These are phyloP conservation scores for Upupa epops DNA, from an alignment of 2,113 vertebrate species.

Conservation along the genomic window DNA sequence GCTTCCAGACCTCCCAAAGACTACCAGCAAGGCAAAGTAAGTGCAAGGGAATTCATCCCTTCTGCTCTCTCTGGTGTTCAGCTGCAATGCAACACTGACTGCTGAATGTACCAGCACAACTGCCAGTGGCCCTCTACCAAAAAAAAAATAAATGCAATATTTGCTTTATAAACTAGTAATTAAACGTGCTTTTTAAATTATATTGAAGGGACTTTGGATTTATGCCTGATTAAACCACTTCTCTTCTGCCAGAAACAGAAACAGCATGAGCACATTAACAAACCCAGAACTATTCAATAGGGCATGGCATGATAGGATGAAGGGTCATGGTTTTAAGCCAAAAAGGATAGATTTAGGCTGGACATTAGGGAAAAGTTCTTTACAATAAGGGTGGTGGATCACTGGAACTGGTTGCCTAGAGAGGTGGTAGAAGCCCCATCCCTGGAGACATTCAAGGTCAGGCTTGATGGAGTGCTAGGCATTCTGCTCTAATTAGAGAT, in stretches of 20 bases:
- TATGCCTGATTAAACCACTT: background rate
- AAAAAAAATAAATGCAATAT: background rate
- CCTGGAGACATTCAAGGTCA: too few relatives aligned
- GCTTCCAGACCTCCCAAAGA: background rate
- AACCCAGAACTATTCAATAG: too few relatives aligned
- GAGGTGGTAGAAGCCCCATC: too few relatives aligned
- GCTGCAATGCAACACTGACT: background rate
- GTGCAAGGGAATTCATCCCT: background rate
- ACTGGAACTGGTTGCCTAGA: too few relatives aligned
- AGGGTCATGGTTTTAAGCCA: too few relatives aligned
- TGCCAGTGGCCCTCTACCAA: background rate
- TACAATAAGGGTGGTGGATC: too few relatives aligned
- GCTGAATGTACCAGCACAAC: background rate
- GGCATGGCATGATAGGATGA: too few relatives aligned
- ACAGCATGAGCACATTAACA: background rate
- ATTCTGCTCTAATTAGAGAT: too few relatives aligned
- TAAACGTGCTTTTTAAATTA: background rate
- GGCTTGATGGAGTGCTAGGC: too few relatives aligned
- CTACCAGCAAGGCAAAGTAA: rapidly evolving
- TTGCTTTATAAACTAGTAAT: background rate
- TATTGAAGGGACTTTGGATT: background rate
- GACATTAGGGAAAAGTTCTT: too few relatives aligned
- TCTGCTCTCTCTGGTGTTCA: background rate
- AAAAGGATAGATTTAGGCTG: too few relatives aligned
- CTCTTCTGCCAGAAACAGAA: background rate